Conservation (phyloP, 2,888 invertebrate species). For the Clivina fossor region DNA sequence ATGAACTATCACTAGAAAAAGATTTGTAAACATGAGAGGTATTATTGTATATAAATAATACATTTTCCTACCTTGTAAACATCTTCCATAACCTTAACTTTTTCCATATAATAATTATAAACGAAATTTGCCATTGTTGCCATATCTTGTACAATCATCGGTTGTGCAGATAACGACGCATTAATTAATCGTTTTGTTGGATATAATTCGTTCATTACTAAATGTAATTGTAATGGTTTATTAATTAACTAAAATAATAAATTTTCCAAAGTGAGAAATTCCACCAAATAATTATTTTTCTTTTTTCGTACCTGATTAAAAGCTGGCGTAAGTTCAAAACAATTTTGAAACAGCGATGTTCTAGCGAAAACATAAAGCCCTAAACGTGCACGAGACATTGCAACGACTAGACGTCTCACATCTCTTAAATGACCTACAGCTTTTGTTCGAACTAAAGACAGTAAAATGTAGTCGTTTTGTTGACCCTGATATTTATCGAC, state of each 20-base stretch:
- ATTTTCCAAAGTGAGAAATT: slow-evolving; percentile 20
- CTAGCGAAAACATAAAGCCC: slow-evolving; percentile 96
- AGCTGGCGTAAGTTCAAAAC: slow-evolving; percentile 94
- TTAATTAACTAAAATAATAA: slow-evolving; percentile 68
- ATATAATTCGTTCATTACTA: slow-evolving; percentile 79
- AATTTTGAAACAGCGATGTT: slow-evolving; percentile 90
- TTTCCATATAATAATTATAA: slow-evolving; percentile 84
- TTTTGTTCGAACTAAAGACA: slow-evolving; percentile 93
- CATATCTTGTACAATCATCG: slow-evolving; percentile 79
- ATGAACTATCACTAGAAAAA: slow-evolving; percentile 1
- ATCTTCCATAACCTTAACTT: slow-evolving; percentile 66
- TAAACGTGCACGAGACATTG: slow-evolving; percentile 95
- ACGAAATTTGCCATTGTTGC: slow-evolving; percentile 95
- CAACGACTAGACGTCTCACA: slow-evolving; percentile 94
- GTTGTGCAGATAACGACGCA: slow-evolving; percentile 53
- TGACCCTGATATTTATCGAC: slow-evolving; percentile 99
- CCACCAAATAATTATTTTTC: too few relatives aligned
- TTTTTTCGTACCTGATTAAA: slow-evolving; percentile 81
- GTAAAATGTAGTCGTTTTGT: slow-evolving; percentile 96
- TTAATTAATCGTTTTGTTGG: slow-evolving; percentile 66
- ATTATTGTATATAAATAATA: not conserved
- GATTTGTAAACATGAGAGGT: slow-evolving; percentile 1
- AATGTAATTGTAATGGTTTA: slow-evolving; percentile 76
- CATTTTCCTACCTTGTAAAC: slow-evolving; percentile 52
- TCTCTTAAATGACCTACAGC: slow-evolving; percentile 98